Conservation (phyloP, 2,888 invertebrate genomes). For the Seladonia tumulorum region DNA sequence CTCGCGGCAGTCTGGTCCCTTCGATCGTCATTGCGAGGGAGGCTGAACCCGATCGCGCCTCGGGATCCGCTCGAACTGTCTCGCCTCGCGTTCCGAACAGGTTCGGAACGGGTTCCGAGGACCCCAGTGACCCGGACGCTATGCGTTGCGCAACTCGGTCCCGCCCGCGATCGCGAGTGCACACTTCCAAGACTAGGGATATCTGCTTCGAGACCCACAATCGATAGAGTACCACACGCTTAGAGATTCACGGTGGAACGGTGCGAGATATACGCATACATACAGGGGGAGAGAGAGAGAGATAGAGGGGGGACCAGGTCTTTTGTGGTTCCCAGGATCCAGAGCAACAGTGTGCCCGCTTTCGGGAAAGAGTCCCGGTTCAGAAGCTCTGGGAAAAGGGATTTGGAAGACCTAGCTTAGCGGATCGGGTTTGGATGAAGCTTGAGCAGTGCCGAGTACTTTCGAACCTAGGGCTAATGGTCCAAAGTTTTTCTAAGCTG, state of each 20-base stretch:
- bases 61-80: neutral
- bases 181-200: neutral
- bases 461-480: neutral
- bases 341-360: neutral
- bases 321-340: neutral
- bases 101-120: neutral
- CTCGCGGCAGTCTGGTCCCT: conserved; percentile 22
- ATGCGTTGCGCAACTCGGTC: conserved; percentile 4
- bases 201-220: conserved; percentile 27
- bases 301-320: too few relatives aligned
- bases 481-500: neutral
- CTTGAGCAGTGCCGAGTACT: neutral
- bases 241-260: conserved; percentile 26
- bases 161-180: neutral
- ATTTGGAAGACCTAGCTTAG: conserved; percentile 1
- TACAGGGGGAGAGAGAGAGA: neutral
- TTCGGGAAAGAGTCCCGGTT: neutral
- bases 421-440: neutral
- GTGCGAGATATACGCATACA: neutral
- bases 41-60: neutral
- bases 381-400: neutral
- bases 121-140: neutral
- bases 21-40: neutral
- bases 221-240: conserved; percentile 22
- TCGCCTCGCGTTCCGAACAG: neutral